These are phyloP conservation scores for Talpa occidentalis DNA, from an alignment of 2,113 vertebrate species.

Conservation along the genomic window DNA sequence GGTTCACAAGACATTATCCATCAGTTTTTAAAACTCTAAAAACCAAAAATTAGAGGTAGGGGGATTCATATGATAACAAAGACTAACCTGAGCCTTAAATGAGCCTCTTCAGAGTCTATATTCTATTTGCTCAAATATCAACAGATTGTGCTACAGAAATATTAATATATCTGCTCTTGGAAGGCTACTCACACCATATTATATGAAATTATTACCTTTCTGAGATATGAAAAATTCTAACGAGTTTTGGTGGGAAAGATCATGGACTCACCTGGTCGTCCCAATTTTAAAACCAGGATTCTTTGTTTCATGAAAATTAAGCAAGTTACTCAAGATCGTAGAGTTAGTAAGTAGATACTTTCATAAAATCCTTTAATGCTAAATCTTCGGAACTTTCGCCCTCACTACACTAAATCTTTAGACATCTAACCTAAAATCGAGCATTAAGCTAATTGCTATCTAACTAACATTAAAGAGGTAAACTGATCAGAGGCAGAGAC, in stretches of 20 bases:
- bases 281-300: neutral
- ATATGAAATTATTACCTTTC: neutral
- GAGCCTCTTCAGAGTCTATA: neutral
- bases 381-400: neutral
- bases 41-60: neutral
- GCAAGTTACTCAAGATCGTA: constrained; percentile 11
- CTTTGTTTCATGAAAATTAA: constrained; percentile 31
- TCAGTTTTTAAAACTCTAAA: neutral
- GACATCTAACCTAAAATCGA: neutral
- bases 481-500: neutral
- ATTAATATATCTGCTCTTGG: neutral
- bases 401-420: neutral
- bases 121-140: neutral
- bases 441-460: neutral
- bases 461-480: neutral
- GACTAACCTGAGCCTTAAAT: neutral
- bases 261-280: neutral
- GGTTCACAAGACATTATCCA: neutral
- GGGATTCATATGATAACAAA: neutral
- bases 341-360: neutral
- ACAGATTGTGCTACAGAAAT: constrained; percentile 21
- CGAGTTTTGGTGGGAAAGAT: neutral
- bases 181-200: neutral
- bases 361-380: neutral
- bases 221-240: constrained; percentile 39